Percentiles rank a stretch among this genome's conserved stretches.
These are phyloP conservation scores for Cerceris rybyensis DNA, from an alignment of 2,888 invertebrate species.

Conservation along the genomic window DNA sequence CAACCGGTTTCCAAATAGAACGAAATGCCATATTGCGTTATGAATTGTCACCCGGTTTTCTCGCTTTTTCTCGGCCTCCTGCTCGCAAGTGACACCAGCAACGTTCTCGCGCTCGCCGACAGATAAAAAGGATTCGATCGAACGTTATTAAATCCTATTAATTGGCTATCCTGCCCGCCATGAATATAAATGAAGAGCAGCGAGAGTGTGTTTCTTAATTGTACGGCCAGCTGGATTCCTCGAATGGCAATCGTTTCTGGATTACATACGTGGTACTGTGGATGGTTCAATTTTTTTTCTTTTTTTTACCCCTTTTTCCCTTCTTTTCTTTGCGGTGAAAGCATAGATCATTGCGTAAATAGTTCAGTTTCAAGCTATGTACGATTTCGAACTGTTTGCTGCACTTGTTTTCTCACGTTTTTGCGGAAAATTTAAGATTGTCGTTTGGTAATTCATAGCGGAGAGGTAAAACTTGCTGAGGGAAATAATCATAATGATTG, in stretches of 20 bases:
- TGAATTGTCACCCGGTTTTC: slow-evolving; percentile 37
- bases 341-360: too few relatives aligned
- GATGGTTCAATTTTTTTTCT: too few relatives aligned
- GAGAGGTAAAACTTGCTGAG: too few relatives aligned
- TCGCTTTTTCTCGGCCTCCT: slow-evolving; percentile 14
- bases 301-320: too few relatives aligned
- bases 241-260: slow-evolving; percentile 39
- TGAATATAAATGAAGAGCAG: slow-evolving; percentile 41
- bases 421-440: too few relatives aligned
- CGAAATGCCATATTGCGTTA: slow-evolving; percentile 40
- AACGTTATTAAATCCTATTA: slow-evolving; percentile 56
- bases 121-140: neutral
- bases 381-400: too few relatives aligned
- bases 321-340: too few relatives aligned
- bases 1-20: slow-evolving; percentile 6
- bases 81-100: neutral
- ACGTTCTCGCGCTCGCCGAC: slow-evolving; percentile 10
- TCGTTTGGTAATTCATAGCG: too few relatives aligned
- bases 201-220: slow-evolving; percentile 45
- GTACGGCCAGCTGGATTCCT: slow-evolving; percentile 37
- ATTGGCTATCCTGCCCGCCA: slow-evolving; percentile 37
- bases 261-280: neutral
- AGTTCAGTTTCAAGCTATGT: too few relatives aligned
- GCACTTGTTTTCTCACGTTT: too few relatives aligned
- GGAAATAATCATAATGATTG: too few relatives aligned